Conservation (phyloP, 2,888 invertebrate genomes). For the Hymenopus coronatus region DNA sequence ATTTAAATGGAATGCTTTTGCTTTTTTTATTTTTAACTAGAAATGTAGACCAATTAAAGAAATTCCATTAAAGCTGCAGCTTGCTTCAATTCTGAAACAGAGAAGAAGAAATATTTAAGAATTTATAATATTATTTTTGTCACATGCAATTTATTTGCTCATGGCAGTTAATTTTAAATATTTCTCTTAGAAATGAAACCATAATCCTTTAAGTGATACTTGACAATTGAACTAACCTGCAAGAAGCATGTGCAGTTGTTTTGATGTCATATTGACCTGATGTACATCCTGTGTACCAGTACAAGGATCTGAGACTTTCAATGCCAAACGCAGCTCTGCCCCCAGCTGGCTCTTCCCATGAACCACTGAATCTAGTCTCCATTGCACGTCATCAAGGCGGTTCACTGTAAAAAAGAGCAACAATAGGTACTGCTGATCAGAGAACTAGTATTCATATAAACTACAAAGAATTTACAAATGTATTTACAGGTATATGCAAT, state of each 20-base stretch:
- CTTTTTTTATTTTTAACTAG: neutral
- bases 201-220: neutral
- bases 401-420: slow-evolving; percentile 15
- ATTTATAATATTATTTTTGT: neutral
- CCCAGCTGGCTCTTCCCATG: neutral
- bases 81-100: neutral
- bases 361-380: slow-evolving; percentile 24
- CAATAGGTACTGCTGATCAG: neutral
- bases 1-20: neutral
- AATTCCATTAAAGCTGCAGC: neutral
- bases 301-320: slow-evolving; percentile 12
- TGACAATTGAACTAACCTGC: slow-evolving; percentile 19
- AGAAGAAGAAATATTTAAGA: neutral
- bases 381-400: slow-evolving; percentile 28
- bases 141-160: neutral
- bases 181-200: too few species aligned
- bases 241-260: slow-evolving; percentile 23
- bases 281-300: neutral
- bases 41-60: neutral
- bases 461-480: too few species aligned
- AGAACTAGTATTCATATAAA: too few species aligned
- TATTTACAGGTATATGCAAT: too few species aligned
- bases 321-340: slow-evolving; percentile 23
- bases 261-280: slow-evolving; percentile 2
- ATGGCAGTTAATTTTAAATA: too few species aligned